Conservation (phyloP, 1,140 invertebrate genomes). For the Varroa destructor region DNA sequence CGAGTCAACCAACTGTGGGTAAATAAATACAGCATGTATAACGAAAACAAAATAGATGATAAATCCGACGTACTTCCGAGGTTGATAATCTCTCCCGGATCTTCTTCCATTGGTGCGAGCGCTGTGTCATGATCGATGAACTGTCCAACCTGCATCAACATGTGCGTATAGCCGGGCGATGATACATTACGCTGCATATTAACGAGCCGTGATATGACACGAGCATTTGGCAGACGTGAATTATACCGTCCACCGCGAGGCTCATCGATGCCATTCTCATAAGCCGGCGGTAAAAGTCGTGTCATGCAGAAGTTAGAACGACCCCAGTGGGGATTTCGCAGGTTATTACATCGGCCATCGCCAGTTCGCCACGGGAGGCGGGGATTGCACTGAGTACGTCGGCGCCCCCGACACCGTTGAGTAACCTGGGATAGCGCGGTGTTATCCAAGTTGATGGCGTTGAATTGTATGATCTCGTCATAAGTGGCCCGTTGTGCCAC, state of each 20-base stretch:
- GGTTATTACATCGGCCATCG: constrained; percentile 70
- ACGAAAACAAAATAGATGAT: too few relatives aligned
- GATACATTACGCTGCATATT: constrained; percentile 39
- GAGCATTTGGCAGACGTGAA: constrained; percentile 43
- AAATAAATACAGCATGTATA: too few relatives aligned
- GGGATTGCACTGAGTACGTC: constrained; percentile 16
- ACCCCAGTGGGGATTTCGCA: constrained; percentile 53
- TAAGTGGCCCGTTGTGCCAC: background rate
- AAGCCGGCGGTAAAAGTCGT: constrained; percentile 51
- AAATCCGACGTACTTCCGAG: constrained; percentile 6
- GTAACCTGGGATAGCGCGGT: background rate
- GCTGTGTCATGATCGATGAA: constrained; percentile 46
- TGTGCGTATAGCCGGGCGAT: constrained; percentile 39
- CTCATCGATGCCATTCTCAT: constrained; percentile 48
- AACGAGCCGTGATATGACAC: constrained; percentile 40
- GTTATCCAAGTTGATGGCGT: constrained; percentile 23
- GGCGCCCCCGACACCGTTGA: background rate
- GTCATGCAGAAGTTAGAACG: constrained; percentile 42
- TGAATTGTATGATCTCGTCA: constrained; percentile 10
- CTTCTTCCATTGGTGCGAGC: constrained; percentile 21
- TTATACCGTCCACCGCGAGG: constrained; percentile 35
- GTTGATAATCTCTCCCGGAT: constrained; percentile 23
- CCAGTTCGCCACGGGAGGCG: constrained; percentile 50
- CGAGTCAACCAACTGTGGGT: background rate
- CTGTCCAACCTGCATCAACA: constrained; percentile 49